Evolutionary conservation across 2,888 invertebrate genomes (phyloP).

Genomic region (Steinernema scapterisci): DNA sequence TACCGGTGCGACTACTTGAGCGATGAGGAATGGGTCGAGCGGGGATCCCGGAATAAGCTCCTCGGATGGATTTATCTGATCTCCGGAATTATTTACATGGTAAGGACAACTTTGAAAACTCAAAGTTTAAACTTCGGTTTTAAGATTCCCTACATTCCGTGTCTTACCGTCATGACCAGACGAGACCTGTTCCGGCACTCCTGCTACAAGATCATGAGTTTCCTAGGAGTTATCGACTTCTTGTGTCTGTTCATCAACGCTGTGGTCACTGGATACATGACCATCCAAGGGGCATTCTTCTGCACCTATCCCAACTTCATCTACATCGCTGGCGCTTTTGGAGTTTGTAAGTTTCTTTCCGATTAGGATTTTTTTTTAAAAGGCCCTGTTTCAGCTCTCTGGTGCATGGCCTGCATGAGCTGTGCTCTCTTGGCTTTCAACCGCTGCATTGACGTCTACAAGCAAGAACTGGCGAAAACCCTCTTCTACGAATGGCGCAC

Average conservation of each 20-base stretch:
- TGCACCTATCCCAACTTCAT: slow-evolving; percentile 40
- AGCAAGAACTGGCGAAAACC: slow-evolving; percentile 25
- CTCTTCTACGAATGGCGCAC: slow-evolving; percentile 40
- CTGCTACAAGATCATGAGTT: slow-evolving; percentile 44
- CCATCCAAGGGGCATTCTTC: slow-evolving; percentile 40
- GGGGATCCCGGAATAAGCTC: neutral
- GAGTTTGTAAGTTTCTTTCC: slow-evolving; percentile 40
- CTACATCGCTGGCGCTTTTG: slow-evolving; percentile 35
- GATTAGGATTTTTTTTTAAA: slow-evolving; percentile 3
- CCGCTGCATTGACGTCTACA: slow-evolving; percentile 33
- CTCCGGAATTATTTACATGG: slow-evolving; percentile 16
- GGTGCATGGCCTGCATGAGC: slow-evolving; percentile 32
- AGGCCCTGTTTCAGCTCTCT: slow-evolving; percentile 23
- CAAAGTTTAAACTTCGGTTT: neutral
- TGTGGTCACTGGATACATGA: slow-evolving; percentile 38
- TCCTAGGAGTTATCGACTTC: slow-evolving; percentile 39
- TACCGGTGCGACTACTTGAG: slow-evolving; percentile 5
- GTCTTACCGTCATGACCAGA: slow-evolving; percentile 36
- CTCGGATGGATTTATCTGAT: slow-evolving; percentile 8
- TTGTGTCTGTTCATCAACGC: slow-evolving; percentile 34
- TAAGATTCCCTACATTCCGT: slow-evolving; percentile 39
- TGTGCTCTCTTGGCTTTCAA: slow-evolving; percentile 31
- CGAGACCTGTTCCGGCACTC: slow-evolving; percentile 37
- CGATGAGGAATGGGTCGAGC: neutral
- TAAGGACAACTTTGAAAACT: neutral